Evolutionary conservation across 2,797 vertebrate species (phyloP), one percentile per base, ranked within the genome.

Genomic region (Vireo griseus): DNA sequence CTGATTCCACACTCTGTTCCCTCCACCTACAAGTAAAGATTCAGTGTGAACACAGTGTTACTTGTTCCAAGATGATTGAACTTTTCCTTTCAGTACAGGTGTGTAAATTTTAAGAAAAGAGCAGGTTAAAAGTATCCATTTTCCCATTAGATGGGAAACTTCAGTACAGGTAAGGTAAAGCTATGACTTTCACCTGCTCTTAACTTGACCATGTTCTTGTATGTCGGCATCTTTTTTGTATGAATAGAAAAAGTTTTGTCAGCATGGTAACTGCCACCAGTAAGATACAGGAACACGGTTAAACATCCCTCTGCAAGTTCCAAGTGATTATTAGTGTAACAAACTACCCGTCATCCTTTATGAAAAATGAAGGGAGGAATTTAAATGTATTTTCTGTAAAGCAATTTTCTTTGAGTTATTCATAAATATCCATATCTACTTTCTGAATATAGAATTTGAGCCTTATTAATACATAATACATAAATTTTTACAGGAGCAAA

Each of bases 391-490:
- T 82, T 91, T 87, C 67, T 71, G 7, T 89, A 59, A 82, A 73
- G 72, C 44, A 37, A 0, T 57, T 92, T 94, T 85, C 35, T 65
- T 89, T 83, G 47, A 47, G 11, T 89, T 86, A 68, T 80, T 88
- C 52, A 33, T 91, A 90, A 85, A 80, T 91, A 94, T 54, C 89
- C 8, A 2, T 86, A 74, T 57, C 66, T 92, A 39, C 45, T 83
- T 88, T 90, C 35, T 86, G 65, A 91, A 87, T 69, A 51, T 31
- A 72, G 50, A 74, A 90, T 77, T 81, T 84, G 55, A 73, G 31
- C 31, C 63, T 92, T 90, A 86, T 91, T 96, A 94, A 82, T 69
- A 67, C 44, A 40, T 74, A 86, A 86, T 55, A 26, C 57, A 67
- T 88, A 92, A n/a, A 82, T 87, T 73, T 84, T 6, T 88, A 73